phyloP scores from a whole-genome alignment of 1,140 invertebrate genomes.

The Zaprionus ghesquierei region DNA sequence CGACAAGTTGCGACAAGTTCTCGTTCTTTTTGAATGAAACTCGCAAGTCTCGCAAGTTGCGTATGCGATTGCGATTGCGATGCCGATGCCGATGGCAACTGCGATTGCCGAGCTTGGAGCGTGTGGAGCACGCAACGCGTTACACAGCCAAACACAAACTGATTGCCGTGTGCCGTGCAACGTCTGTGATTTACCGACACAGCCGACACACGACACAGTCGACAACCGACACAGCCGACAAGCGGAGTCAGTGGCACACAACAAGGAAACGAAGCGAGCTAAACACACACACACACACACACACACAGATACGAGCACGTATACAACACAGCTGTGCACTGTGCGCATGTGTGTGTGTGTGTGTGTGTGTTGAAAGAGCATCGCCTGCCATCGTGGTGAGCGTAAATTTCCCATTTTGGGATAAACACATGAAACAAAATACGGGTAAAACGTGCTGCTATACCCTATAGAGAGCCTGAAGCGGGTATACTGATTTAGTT shows the following conservation, averaged over 20 bases:
- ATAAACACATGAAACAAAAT: constrained; percentile 12
- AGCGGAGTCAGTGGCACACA: constrained; percentile 41
- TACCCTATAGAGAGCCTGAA: neutral
- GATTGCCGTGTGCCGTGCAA: constrained; percentile 75
- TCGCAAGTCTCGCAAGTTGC: neutral
- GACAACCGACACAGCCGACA: constrained; percentile 36
- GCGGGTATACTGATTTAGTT: neutral
- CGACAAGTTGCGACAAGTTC: neutral
- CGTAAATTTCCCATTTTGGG: constrained; percentile 22
- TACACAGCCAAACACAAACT: constrained; percentile 78
- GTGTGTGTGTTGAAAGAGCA: constrained; percentile 2
- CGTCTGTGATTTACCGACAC: constrained; percentile 78
- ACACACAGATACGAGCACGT: constrained; percentile 13
- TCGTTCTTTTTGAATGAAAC: neutral
- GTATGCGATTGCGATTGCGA: neutral
- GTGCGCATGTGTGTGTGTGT: constrained; percentile 57
- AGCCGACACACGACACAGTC: constrained; percentile 46
- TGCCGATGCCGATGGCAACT: neutral
- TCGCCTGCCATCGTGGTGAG: constrained; percentile 20
- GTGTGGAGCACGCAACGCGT: constrained; percentile 68
- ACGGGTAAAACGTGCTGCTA: constrained; percentile 4
- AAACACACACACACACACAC: constrained; percentile 19
- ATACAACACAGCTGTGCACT: constrained; percentile 51
- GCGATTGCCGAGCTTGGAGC: constrained; percentile 12
- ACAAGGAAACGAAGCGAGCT: constrained; percentile 35